Percentiles rank a stretch among this genome's conserved stretches.
Conservation (phyloP, 2,888 invertebrate genomes). For the Cartodere bifasciata region DNA sequence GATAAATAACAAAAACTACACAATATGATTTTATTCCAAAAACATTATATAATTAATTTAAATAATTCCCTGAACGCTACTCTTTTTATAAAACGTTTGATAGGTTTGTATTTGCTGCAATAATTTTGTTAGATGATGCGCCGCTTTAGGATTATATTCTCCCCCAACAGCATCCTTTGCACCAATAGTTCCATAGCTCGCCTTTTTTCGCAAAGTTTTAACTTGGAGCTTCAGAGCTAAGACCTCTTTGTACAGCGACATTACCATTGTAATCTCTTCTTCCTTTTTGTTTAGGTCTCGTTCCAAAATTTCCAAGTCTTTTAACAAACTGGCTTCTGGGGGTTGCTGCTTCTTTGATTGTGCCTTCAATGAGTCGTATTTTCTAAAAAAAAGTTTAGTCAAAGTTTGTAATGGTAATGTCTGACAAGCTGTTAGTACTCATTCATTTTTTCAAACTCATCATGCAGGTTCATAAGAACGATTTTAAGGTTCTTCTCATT, state of each 20-base stretch:
- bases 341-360: slow-evolving; percentile 15
- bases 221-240: slow-evolving; percentile 32
- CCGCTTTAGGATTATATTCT: slow-evolving; percentile 27
- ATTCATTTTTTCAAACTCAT: slow-evolving; percentile 31
- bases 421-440: slow-evolving; percentile 16
- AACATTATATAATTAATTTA: too few species aligned
- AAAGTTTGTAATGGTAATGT: not conserved
- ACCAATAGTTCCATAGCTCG: slow-evolving; percentile 19
- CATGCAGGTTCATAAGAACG: slow-evolving; percentile 31
- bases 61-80: too few species aligned
- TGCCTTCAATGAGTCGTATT: slow-evolving; percentile 24
- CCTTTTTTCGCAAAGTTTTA: slow-evolving; percentile 25
- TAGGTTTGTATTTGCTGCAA: slow-evolving; percentile 33
- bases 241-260: slow-evolving; percentile 34
- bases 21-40: too few species aligned
- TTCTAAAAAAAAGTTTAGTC: slow-evolving; percentile 21
- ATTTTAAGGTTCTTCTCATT: slow-evolving; percentile 30
- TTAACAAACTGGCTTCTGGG: slow-evolving; percentile 15
- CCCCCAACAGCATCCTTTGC: slow-evolving; percentile 16
- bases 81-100: slow-evolving; percentile 24
- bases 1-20: too few species aligned
- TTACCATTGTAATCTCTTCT: slow-evolving; percentile 34
- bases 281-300: slow-evolving; percentile 30
- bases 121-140: slow-evolving; percentile 31
- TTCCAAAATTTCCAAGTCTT: slow-evolving; percentile 29